Base-by-base conservation (phyloP, 2,797 vertebrate genomes). In the Anisognathus igniventris region DNA sequence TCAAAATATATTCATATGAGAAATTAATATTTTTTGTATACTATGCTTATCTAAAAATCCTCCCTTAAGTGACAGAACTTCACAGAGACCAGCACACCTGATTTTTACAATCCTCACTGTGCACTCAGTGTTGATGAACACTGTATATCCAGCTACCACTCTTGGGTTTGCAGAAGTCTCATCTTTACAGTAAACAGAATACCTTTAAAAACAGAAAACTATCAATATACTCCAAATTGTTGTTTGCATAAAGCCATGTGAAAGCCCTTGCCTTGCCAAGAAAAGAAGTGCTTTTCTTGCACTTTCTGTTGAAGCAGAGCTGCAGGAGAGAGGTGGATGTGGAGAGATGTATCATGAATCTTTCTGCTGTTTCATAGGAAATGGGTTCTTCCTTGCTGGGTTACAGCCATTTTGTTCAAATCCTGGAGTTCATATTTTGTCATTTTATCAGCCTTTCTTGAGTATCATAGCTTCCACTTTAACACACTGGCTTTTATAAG, bases 401-500 rank as follows among this genome's bases (percentile, higher is more conserved):
- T 88, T 92, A 74, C 48, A 67, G 61, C 13, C 74, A 94, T 80
- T 91, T 90, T 89, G 48, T 92, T 92, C 35, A 71, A 68, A 66
- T 76, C 44, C 76, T 84, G 39, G 33, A 21, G 64, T 73, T 88
- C 6, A 1, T 72, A 72, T 78, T 92, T 57, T 12, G 27, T 83
- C 57, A 72, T 83, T 93, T 79, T 60, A 68, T 86, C 67, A 87
- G 56, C 7, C 45, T 82, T 91, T 76, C 42, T 88, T 84, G 37
- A 51, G 53, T 51, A 45, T 54, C 19, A 40, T 82, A 79, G 42
- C 48, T 93, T 95, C 72, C 62, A 76, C 62, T 94, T 88, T 74
- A 91, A 88, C 54, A 70, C 51, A 80, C 51, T 47, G 54, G 28
- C 73, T 95, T 92, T 95, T 86, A 37, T 86, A 93, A 94, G 56